Conservation (phyloP, 1,140 invertebrate genomes). For the Eumeta japonica region DNA sequence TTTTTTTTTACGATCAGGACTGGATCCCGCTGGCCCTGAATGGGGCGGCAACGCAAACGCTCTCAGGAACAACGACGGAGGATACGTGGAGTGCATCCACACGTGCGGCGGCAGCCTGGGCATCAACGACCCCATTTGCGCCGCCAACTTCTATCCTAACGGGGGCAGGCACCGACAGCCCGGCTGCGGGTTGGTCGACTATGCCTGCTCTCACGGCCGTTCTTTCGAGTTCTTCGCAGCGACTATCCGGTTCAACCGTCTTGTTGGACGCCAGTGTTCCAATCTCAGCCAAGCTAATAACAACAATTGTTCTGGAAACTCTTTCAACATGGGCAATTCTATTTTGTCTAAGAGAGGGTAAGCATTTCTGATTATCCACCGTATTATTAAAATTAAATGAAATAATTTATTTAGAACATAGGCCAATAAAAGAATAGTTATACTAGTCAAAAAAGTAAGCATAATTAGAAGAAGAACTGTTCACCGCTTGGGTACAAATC, state of each 20-base stretch:
- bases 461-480: no score
- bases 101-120: slow-evolving; percentile 63
- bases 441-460: no score
- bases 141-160: slow-evolving; percentile 71
- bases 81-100: slow-evolving; percentile 70
- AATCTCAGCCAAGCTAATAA: not conserved
- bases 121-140: slow-evolving; percentile 58
- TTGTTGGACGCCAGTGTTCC: slow-evolving; percentile 2
- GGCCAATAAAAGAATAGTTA: not conserved
- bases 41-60: slow-evolving; percentile 51
- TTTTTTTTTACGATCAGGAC: slow-evolving; percentile 29
- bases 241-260: not conserved
- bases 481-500: no score
- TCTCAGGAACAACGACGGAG: slow-evolving; percentile 61
- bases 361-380: no score
- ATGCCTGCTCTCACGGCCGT: slow-evolving; percentile 29
- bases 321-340: slow-evolving; percentile 24
- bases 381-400: not conserved
- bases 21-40: slow-evolving; percentile 59
- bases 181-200: slow-evolving; percentile 20
- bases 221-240: slow-evolving; percentile 30
- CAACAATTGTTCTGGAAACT: slow-evolving; percentile 12
- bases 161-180: slow-evolving; percentile 52
- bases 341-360: slow-evolving; percentile 21
- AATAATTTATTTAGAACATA: not conserved